Conservation (phyloP, 2,113 vertebrate species). For the Atherinomorus stipes region DNA sequence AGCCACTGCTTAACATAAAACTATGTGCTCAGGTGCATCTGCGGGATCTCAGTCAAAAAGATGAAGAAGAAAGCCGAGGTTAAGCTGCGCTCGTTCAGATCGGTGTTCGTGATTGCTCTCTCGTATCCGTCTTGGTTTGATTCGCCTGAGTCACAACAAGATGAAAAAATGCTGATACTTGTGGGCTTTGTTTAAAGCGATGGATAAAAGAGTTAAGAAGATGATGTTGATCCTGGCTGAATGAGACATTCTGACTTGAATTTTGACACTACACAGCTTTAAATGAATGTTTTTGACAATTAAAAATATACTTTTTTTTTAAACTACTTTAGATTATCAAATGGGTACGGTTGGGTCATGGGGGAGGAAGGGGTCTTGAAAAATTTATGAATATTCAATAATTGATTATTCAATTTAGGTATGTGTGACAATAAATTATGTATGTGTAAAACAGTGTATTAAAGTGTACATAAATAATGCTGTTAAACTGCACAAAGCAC, state of each 20-base stretch:
- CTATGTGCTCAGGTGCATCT: conserved; percentile 77
- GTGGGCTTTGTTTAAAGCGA: conserved; percentile 52
- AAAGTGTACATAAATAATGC: conserved; percentile 81
- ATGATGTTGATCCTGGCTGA: conserved; percentile 52
- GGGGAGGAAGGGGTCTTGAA: conserved; percentile 57
- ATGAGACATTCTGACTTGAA: conserved; percentile 78
- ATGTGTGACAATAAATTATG: conserved; percentile 72
- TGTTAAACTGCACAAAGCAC: conserved; percentile 83
- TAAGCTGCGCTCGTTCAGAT: conserved; percentile 35
- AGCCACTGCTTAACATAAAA: conserved; percentile 60
- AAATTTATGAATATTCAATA: conserved; percentile 73
- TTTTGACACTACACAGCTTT: conserved; percentile 78
- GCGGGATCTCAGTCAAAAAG: conserved; percentile 62
- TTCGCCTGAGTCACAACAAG: conserved; percentile 55
- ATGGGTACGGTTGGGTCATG: conserved; percentile 30
- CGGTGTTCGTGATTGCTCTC: conserved; percentile 45
- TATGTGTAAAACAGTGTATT: conserved; percentile 70
- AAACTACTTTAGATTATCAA: conserved; percentile 72
- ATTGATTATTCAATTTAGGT: conserved; percentile 68
- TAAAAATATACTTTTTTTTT: conserved; percentile 65
- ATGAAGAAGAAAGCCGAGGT: conserved; percentile 33
- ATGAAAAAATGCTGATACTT: conserved; percentile 38
- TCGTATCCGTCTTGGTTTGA: conserved; percentile 39
- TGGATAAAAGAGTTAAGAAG: conserved; percentile 26
- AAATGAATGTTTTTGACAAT: conserved; percentile 84